Evolutionary conservation across 1,140 invertebrate species (phyloP), one percentile per base, ranked within the genome.

Genomic region (Acromyrmex heyeri): DNA sequence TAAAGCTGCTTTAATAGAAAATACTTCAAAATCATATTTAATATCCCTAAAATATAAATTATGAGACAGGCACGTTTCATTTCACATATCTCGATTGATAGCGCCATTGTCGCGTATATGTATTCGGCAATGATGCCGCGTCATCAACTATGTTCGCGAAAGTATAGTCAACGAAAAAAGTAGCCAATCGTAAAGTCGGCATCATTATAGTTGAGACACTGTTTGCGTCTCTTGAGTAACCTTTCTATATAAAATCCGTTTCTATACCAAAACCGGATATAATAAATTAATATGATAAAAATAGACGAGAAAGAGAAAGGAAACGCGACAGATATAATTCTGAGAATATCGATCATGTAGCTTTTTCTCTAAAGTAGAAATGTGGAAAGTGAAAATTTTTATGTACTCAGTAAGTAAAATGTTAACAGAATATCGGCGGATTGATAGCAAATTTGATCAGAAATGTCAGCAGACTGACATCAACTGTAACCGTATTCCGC

Each of bases 31-130:
- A 50, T n/a, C 10, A 55, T 16, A 55, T 48, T 53, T 27, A 50
- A 72, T 48, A 53, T 3, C 2, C n/a, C 16, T 18, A 6, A 27
- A 72, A 55, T 59, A 59, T 24, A 7, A 53, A 2, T 21, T 48
- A 69, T 69, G 34, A 34, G 12, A 59, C n/a, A 79, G 7, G 7
- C 67, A 69, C 59, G 18, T 72, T 72, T 2, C 27, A 18, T 57
- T 75, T 59, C 27, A 44, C 38, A 30, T 57, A 34, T 38, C 10
- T n/a, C 27, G 27, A 73, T 12, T 24, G 30, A 59, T 18, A 38
- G 30, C 53, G 16, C n/a, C 8, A 72, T 0, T 72, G 12, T 0
- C 3, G 50, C 16, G 3, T n/a, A 62, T 27, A 34, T 50, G 8
- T 55, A 75, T 38, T 3, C 3, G 12, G 34, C 53, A n/a, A 1